A percentile compares a stretch with the other conserved stretches of the same genome.
phyloP scores from a whole-genome alignment of 1,140 invertebrate genomes.

The Asbolus verrucosus region DNA sequence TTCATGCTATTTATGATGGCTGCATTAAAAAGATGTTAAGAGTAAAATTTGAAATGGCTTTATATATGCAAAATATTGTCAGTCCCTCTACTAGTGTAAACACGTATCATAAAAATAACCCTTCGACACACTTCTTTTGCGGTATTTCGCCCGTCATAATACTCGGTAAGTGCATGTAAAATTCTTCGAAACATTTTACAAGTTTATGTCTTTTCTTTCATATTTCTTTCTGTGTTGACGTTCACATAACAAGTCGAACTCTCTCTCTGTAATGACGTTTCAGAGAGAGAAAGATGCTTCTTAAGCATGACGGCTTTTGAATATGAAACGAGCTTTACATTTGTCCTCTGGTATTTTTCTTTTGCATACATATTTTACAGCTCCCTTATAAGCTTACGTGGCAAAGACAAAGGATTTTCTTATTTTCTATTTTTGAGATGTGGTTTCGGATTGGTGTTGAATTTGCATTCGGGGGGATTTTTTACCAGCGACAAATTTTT shows the following conservation, averaged over 20 bases:
- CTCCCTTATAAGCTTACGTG: slow-evolving; percentile 41
- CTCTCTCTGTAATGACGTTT: slow-evolving; percentile 7
- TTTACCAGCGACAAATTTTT: slow-evolving; percentile 36
- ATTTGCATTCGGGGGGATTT: slow-evolving; percentile 42
- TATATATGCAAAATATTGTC: no score
- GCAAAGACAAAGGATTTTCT: slow-evolving; percentile 48
- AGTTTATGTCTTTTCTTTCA: slow-evolving; percentile 43
- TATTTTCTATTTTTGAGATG: slow-evolving; percentile 48
- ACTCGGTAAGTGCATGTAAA: slow-evolving; percentile 28
- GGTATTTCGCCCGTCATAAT: slow-evolving; percentile 1
- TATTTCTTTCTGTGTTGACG: slow-evolving; percentile 11
- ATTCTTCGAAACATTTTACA: slow-evolving; percentile 40
- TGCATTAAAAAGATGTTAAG: no score
- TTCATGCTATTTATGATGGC: no score
- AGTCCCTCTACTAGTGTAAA: no score
- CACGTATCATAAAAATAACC: no score
- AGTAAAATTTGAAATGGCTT: no score
- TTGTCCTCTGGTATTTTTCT: slow-evolving; percentile 49
- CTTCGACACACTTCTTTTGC: neutral
- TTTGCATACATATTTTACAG: slow-evolving; percentile 47
- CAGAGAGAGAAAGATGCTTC: slow-evolving; percentile 30
- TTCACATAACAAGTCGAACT: slow-evolving; percentile 19
- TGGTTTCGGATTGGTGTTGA: slow-evolving; percentile 33
- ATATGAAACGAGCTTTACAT: slow-evolving; percentile 47
- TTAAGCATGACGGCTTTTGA: slow-evolving; percentile 43